Evolutionary conservation across 2,888 invertebrate genomes (phyloP), one percentile per base, ranked within the genome.

Genomic region (Troides oblongomaculatus): DNA sequence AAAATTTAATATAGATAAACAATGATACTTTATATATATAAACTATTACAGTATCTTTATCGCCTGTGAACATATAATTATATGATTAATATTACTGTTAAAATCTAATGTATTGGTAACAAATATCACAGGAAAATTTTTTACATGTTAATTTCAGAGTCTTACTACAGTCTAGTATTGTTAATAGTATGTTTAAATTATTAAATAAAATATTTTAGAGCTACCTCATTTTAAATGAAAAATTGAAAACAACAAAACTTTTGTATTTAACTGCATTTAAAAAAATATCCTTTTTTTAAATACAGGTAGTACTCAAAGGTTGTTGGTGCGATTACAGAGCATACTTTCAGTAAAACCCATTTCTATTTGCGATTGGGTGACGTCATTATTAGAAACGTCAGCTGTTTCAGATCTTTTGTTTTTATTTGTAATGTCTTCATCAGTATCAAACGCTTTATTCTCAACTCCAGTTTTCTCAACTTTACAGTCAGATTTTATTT

Each of bases 391-490:
- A 65, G 65, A 65, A 59, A 59, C 39, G 17, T 74, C 79, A 70
- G 46, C 72, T 25, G 75, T 77, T 39, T 76, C 78, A 71, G 74
- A 8, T 7, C 59, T 64, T 62, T 73, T 77, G 71, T 80, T 78
- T 18, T 75, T 80, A 25, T 80, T 83, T 67, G 85, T 84, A 69
- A 85, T 84, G 68, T 85, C 84, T 73, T 90, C 87, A 67, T 93
- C 86, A 73, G 79, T 84, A 76, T 93, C 88, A 65, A 91, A 92
- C 0, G 92, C 92, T 77, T 89, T 89, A 71, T 93, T 92, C 69
- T 89, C 89, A 18, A 89, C 76, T 6, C 93, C 93, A 17, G 70
- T 72, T 76, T 85, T 87, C 25, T 84, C 84, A 4, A 71, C 25
- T 68, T 76, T 75, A 25, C 78, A 80, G n/a, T 72, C 74, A 56